These are phyloP conservation scores for Albula goreensis DNA, from an alignment of 2,113 vertebrate genomes.

Conservation along the genomic window DNA sequence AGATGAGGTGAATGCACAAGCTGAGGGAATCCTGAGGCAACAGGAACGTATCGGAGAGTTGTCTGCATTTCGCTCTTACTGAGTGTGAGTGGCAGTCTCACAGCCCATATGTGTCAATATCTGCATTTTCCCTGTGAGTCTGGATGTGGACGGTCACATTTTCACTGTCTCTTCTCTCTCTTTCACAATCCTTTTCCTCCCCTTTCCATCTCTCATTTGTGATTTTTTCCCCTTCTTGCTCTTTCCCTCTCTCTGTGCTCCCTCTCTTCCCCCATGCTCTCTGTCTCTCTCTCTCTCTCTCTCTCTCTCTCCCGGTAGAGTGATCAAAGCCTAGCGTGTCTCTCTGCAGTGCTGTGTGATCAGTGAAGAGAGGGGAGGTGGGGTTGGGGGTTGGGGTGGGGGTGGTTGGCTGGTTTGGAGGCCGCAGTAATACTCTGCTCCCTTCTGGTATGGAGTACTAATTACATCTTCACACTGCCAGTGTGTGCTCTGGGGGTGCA, in stretches of 20 bases:
- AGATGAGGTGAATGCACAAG: neutral
- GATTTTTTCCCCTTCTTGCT: neutral
- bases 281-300: slow-evolving; percentile 5
- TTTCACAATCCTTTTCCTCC: neutral
- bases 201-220: neutral
- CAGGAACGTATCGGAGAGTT: neutral
- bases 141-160: neutral
- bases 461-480: slow-evolving; percentile 29
- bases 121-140: neutral
- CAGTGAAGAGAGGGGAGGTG: slow-evolving; percentile 31
- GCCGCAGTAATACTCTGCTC: slow-evolving; percentile 41
- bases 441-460: slow-evolving; percentile 50
- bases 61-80: neutral
- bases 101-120: neutral
- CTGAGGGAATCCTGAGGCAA: neutral
- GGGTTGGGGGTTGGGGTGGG: slow-evolving; percentile 18
- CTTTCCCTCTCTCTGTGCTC: neutral
- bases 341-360: slow-evolving; percentile 57
- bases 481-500: slow-evolving; percentile 31
- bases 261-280: neutral
- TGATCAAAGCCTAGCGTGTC: slow-evolving; percentile 50
- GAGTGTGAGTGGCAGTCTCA: neutral
- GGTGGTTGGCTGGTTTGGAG: slow-evolving; percentile 23
- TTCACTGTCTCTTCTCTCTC: neutral
- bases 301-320: slow-evolving; percentile 35